Percentiles rank a stretch among this genome's conserved stretches.
phyloP scores from a whole-genome alignment of 2,797 vertebrate genomes.

The Falco cherrug region DNA sequence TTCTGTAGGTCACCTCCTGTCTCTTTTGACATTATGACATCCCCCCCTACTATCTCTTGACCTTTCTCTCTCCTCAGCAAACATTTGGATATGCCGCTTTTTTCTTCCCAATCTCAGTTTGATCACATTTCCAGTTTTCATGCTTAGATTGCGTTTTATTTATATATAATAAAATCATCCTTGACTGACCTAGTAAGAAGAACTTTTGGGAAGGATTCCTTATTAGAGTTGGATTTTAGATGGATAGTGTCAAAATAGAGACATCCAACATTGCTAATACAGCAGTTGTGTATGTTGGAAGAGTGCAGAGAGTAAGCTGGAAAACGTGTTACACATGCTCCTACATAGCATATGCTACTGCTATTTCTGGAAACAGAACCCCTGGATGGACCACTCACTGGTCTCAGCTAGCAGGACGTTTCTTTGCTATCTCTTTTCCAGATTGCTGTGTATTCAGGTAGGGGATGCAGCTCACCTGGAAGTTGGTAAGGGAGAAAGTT shows the following conservation, averaged over 20 bases:
- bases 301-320: background rate
- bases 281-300: background rate
- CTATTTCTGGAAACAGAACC: background rate
- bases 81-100: background rate
- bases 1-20: background rate
- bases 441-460: background rate
- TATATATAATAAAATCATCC: background rate
- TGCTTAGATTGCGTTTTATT: background rate
- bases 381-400: background rate
- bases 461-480: background rate
- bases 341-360: background rate
- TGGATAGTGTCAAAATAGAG: background rate
- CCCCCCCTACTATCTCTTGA: rapidly evolving
- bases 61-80: background rate
- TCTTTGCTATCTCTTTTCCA: background rate
- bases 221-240: background rate
- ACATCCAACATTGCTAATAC: background rate
- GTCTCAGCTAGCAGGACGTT: background rate
- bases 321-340: background rate
- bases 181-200: background rate
- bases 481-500: background rate
- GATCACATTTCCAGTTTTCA: background rate
- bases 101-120: background rate
- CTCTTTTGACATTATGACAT: background rate
- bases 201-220: background rate